These are phyloP conservation scores for Bursaphelenchus mucronatus DNA, from an alignment of 1,140 invertebrate species.

Conservation along the genomic window DNA sequence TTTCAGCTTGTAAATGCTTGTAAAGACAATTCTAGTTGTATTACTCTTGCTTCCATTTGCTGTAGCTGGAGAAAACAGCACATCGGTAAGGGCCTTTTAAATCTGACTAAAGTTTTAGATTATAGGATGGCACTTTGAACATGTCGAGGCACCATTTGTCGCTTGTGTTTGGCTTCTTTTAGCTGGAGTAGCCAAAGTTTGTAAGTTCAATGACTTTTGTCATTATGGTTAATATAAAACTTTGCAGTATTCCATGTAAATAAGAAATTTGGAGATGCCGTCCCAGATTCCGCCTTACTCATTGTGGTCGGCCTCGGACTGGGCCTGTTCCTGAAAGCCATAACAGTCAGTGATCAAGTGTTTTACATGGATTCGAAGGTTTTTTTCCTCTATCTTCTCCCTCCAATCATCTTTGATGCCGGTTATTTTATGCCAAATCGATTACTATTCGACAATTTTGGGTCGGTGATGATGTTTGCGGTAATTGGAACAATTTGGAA, in stretches of 20 bases:
- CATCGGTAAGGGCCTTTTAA: no score
- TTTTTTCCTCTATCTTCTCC: slow-evolving; percentile 60
- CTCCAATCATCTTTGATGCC: slow-evolving; percentile 63
- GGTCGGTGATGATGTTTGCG: slow-evolving; percentile 89
- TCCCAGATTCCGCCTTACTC: slow-evolving; percentile 56
- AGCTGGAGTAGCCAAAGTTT: slow-evolving; percentile 55
- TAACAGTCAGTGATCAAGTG: slow-evolving; percentile 37
- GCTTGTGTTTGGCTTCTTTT: slow-evolving; percentile 50
- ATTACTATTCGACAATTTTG: slow-evolving; percentile 88
- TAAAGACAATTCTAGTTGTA: no score
- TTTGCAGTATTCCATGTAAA: slow-evolving; percentile 56
- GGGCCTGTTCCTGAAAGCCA: slow-evolving; percentile 34
- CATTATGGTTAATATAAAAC: not conserved
- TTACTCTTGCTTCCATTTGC: no score
- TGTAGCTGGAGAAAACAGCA: no score
- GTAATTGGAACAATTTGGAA: slow-evolving; percentile 70
- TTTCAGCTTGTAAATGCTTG: no score
- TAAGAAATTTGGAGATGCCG: slow-evolving; percentile 51
- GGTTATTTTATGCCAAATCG: slow-evolving; percentile 94
- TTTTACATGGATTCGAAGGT: slow-evolving; percentile 43
- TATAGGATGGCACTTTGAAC: slow-evolving; percentile 39
- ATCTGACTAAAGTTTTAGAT: slow-evolving; percentile 28
- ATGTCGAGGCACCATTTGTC: slow-evolving; percentile 45
- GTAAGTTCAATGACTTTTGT: slow-evolving; percentile 30
- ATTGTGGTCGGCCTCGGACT: slow-evolving; percentile 56